These are phyloP conservation scores for Lysandra bellargus DNA, from an alignment of 2,888 invertebrate species.

Conservation along the genomic window DNA sequence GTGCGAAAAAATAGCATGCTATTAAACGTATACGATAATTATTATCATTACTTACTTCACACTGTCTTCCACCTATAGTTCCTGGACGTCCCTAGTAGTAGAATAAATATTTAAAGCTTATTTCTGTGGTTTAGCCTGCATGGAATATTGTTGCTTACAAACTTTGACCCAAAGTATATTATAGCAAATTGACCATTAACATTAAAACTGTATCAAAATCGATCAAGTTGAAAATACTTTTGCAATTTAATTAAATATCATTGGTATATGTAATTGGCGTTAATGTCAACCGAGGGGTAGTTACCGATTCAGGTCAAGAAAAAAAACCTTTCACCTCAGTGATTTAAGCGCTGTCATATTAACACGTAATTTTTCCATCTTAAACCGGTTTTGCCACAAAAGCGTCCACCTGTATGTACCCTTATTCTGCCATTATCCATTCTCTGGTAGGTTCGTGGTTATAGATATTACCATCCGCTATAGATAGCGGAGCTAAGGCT, in stretches of 20 bases:
- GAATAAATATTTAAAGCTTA: too few species aligned
- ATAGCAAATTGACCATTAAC: slow-evolving; percentile 5
- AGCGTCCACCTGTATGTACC: not conserved
- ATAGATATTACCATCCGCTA: too few species aligned
- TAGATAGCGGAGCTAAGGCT: too few species aligned
- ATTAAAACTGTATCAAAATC: slow-evolving; percentile 31
- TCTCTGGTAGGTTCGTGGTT: too few species aligned
- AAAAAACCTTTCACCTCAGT: slow-evolving; percentile 50
- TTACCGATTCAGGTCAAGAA: slow-evolving; percentile 48
- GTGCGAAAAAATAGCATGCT: too few species aligned
- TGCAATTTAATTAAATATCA: slow-evolving; percentile 46
- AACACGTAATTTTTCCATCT: slow-evolving; percentile 26
- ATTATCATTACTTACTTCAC: too few species aligned
- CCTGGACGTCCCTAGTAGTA: too few species aligned
- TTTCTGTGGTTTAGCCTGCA: too few species aligned
- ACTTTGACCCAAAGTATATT: not conserved
- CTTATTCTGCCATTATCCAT: not conserved
- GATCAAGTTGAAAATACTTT: slow-evolving; percentile 35
- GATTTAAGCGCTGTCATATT: slow-evolving; percentile 43
- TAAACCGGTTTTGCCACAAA: slow-evolving; percentile 18
- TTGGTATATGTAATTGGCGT: slow-evolving; percentile 41
- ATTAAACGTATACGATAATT: too few species aligned
- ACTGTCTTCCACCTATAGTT: too few species aligned
- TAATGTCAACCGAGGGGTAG: slow-evolving; percentile 41
- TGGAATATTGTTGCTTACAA: not conserved